Percentiles rank a stretch among this genome's conserved stretches.
Conservation (phyloP, 2,888 invertebrate genomes). For the Caenorhabditis macrosperma region DNA sequence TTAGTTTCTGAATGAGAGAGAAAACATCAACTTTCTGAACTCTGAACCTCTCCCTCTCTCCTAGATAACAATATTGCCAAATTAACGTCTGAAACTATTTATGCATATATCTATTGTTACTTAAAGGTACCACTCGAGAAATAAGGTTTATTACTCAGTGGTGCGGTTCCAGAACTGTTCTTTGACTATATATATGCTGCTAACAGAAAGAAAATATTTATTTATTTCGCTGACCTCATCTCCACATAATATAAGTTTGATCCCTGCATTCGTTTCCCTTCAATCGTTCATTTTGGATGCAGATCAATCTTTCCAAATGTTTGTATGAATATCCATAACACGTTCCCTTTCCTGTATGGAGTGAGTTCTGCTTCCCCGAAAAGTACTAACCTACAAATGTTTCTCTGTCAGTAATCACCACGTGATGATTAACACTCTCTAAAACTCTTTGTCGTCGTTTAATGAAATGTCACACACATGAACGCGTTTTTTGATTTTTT, state of each 20-base stretch:
- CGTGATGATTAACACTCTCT: constrained; percentile 56
- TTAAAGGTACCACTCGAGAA: constrained; percentile 37
- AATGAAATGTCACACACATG: constrained; percentile 47
- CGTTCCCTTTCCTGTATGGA: constrained; percentile 43
- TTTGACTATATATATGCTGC: constrained; percentile 44
- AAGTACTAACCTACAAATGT: constrained; percentile 47
- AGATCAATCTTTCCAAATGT: constrained; percentile 37
- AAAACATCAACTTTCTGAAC: neutral
- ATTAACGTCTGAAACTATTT: constrained; percentile 16
- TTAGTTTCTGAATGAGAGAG: constrained; percentile 57
- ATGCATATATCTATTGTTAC: constrained; percentile 45
- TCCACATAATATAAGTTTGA: constrained; percentile 27
- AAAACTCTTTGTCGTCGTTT: constrained; percentile 11
- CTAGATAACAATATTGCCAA: constrained; percentile 40
- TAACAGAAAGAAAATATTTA: constrained; percentile 39
- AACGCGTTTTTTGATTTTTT: constrained; percentile 37
- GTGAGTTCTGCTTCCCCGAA: constrained; percentile 46
- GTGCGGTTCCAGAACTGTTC: constrained; percentile 38
- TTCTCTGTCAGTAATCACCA: constrained; percentile 60
- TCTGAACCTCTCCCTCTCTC: constrained; percentile 2
- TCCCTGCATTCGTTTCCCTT: constrained; percentile 12
- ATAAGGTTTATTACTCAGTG: constrained; percentile 23
- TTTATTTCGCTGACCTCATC: constrained; percentile 55
- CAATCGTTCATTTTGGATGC: neutral
- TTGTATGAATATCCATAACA: constrained; percentile 47